A percentile compares a stretch with the other conserved stretches of the same genome.
These are phyloP conservation scores for Trissoscelio sp. DNA, from an alignment of 2,888 invertebrate genomes.

Conservation along the genomic window DNA sequence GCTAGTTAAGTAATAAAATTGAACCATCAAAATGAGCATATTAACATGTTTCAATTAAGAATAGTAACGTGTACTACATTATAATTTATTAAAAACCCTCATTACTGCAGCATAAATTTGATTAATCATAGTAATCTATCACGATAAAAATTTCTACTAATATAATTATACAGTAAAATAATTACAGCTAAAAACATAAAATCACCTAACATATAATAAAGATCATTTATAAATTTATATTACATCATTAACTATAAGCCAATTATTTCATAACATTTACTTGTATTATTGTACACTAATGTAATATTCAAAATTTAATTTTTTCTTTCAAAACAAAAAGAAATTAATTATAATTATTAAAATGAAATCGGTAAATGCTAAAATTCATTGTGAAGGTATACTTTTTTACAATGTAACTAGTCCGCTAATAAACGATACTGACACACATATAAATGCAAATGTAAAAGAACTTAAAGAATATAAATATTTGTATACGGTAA, in stretches of 20 bases:
- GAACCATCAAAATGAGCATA: not conserved
- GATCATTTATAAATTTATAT: not conserved
- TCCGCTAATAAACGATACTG: constrained; percentile 33
- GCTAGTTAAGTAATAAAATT: constrained; percentile 6
- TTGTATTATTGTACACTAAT: too few relatives aligned
- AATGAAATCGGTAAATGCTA: too few relatives aligned
- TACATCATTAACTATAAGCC: not conserved
- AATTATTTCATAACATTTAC: not conserved
- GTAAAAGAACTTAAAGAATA: constrained; percentile 44
- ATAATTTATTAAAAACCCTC: not conserved
- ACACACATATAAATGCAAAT: constrained; percentile 63
- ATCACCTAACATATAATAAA: not conserved
- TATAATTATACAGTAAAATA: constrained; percentile 1
- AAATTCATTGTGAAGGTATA: too few relatives aligned
- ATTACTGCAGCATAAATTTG: not conserved
- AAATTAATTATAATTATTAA: too few relatives aligned
- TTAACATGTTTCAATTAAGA: not conserved
- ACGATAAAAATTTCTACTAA: not conserved
- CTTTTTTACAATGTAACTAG: constrained; percentile 42
- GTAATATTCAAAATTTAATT: too few relatives aligned
- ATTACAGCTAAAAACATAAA: not conserved
- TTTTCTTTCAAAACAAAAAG: too few relatives aligned
- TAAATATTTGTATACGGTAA: constrained; percentile 62
- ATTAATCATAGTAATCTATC: not conserved
- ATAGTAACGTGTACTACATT: not conserved